A percentile compares a stretch with the other conserved stretches of the same genome.
Evolutionary conservation across 2,113 vertebrate species (phyloP).

Genomic region (Megatriorchis doriae): DNA sequence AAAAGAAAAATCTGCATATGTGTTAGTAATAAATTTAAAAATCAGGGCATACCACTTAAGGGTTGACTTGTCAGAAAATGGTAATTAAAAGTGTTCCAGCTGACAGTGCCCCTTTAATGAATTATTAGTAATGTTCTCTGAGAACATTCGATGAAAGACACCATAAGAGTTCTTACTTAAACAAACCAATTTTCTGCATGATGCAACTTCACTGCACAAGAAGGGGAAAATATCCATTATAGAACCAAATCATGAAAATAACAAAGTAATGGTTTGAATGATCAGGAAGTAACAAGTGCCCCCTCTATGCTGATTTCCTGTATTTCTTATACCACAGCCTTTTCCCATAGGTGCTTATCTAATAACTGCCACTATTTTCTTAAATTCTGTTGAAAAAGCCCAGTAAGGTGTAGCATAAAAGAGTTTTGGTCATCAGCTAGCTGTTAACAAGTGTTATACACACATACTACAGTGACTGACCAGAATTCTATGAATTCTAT

Average conservation of each 20-base stretch:
- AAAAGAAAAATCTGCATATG: not conserved
- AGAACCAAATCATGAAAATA: not conserved
- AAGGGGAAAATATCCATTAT: not conserved
- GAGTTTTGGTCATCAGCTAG: not conserved
- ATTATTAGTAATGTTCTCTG: slow-evolving; percentile 33
- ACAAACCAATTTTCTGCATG: slow-evolving; percentile 45
- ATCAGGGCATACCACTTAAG: slow-evolving; percentile 24
- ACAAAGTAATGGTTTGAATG: not conserved
- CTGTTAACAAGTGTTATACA: rapidly evolving
- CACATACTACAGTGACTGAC: too few species aligned
- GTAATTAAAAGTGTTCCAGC: slow-evolving; percentile 49
- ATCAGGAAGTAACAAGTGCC: not conserved
- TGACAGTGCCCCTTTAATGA: slow-evolving; percentile 51
- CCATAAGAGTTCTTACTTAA: slow-evolving; percentile 6
- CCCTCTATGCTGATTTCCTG: not conserved
- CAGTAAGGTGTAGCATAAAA: not conserved
- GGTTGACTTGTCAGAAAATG: slow-evolving; percentile 43
- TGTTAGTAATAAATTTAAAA: slow-evolving; percentile 31
- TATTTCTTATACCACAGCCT: not conserved
- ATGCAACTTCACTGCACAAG: not conserved
- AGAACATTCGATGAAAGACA: not conserved
- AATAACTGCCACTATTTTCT: not conserved
- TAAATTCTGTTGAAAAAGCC: not conserved
- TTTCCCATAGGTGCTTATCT: not conserved
- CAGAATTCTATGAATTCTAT: too few species aligned